These are phyloP conservation scores for Whitmania pigra DNA, from an alignment of 1,140 invertebrate genomes.

Conservation along the genomic window DNA sequence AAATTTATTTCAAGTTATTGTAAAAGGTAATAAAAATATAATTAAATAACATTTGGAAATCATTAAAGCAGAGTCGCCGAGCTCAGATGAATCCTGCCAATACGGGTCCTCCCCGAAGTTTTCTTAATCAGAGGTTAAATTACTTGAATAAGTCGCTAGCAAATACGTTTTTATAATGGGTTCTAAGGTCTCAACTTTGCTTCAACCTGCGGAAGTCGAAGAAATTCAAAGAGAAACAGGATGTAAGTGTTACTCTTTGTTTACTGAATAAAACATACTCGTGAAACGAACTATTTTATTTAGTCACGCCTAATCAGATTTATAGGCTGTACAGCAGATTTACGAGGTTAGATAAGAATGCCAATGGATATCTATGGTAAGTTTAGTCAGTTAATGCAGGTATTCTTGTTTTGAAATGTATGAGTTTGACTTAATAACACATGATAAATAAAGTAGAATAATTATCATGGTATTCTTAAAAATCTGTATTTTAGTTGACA, in stretches of 20 bases:
- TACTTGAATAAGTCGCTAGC: not conserved
- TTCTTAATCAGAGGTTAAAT: not conserved
- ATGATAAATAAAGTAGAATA: too few relatives aligned
- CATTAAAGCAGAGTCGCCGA: too few relatives aligned
- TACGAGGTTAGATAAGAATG: slow-evolving; percentile 83
- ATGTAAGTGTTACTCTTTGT: not conserved
- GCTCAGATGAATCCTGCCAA: too few relatives aligned
- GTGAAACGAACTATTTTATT: not conserved
- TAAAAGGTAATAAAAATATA: too few relatives aligned
- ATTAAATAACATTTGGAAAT: too few relatives aligned
- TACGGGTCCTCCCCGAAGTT: too few relatives aligned
- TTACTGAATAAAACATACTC: too few relatives aligned
- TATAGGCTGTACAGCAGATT: slow-evolving; percentile 91
- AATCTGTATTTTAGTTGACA: too few relatives aligned
- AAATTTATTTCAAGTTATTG: too few relatives aligned
- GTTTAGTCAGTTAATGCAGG: not conserved
- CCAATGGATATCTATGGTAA: slow-evolving; percentile 74
- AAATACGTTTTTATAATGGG: not conserved
- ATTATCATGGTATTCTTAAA: too few relatives aligned
- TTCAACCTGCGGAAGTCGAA: slow-evolving; percentile 18
- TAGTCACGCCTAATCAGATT: slow-evolving; percentile 64
- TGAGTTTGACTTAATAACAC: too few relatives aligned
- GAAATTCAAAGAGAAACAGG: slow-evolving; percentile 16
- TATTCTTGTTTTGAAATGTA: too few relatives aligned
- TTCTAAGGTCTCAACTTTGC: slow-evolving; percentile 9